phyloP scores from a whole-genome alignment of 2,888 invertebrate genomes.

The Coleophora flavipennella region DNA sequence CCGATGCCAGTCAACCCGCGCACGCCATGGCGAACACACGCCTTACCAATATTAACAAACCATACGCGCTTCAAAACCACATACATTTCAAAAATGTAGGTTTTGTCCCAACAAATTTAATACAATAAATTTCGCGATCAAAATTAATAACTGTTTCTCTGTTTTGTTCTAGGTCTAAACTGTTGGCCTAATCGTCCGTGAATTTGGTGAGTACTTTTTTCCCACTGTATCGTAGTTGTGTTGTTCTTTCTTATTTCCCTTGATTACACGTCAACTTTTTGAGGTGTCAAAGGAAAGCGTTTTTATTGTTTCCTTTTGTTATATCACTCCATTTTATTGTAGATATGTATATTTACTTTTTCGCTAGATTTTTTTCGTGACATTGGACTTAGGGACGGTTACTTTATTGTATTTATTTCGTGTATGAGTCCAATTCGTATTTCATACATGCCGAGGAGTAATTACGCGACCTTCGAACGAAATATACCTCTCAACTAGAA shows the following conservation, averaged over 20 bases:
- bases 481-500: neutral
- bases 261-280: constrained; percentile 6
- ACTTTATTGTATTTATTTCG: no score
- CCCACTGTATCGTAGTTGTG: constrained; percentile 13
- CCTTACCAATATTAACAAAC: constrained; percentile 17
- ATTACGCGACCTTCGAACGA: no score
- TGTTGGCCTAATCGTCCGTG: constrained; percentile 29
- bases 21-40: constrained; percentile 37
- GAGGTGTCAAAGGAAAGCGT: constrained; percentile 2
- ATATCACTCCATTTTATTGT: constrained; percentile 1
- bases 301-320: constrained; percentile 12
- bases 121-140: constrained; percentile 1
- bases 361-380: no score
- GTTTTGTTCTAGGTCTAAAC: constrained; percentile 49
- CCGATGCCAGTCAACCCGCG: constrained; percentile 52
- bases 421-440: no score
- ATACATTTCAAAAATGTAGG: constrained; percentile 34
- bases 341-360: neutral
- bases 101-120: constrained; percentile 7
- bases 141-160: constrained; percentile 26
- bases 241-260: constrained; percentile 10
- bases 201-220: constrained; percentile 37
- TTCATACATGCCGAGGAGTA: no score
- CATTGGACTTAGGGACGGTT: no score
- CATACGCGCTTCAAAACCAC: constrained; percentile 28